Conservation (phyloP, 1,140 invertebrate species). For the Bombus vancouverensis region DNA sequence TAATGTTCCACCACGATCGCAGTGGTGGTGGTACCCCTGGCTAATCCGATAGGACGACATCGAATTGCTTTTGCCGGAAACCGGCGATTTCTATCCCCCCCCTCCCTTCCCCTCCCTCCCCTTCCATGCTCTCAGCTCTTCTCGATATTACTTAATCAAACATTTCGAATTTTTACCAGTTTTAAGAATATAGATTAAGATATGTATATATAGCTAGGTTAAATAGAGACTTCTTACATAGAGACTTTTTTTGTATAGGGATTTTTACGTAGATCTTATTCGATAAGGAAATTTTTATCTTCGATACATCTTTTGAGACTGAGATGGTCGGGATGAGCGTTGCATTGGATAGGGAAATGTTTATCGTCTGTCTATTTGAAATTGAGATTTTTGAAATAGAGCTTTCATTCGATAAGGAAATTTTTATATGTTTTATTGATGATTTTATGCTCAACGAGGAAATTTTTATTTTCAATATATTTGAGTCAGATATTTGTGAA, state of each 20-base stretch:
- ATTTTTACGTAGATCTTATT: neutral
- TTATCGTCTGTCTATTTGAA: too few relatives aligned
- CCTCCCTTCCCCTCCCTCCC: too few relatives aligned
- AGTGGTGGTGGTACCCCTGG: slow-evolving; percentile 17
- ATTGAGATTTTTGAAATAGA: neutral
- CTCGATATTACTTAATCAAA: neutral
- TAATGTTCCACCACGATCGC: slow-evolving; percentile 45
- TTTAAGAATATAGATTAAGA: neutral
- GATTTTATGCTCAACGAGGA: neutral
- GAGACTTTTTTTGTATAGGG: too few relatives aligned
- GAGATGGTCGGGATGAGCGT: too few relatives aligned
- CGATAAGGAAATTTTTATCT: neutral
- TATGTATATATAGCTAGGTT: too few relatives aligned
- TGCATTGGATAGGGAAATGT: too few relatives aligned
- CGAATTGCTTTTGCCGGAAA: slow-evolving; percentile 49
- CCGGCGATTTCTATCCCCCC: neutral
- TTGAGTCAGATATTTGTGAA: too few relatives aligned
- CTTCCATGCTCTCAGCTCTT: too few relatives aligned
- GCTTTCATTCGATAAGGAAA: neutral
- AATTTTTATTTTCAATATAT: too few relatives aligned
- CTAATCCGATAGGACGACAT: slow-evolving; percentile 54
- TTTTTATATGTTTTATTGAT: neutral
- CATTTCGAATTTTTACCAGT: neutral
- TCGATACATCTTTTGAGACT: too few relatives aligned
- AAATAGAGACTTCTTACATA: neutral